Conservation (phyloP, 2,888 invertebrate species). For the Lamellibrachia satsuma region DNA sequence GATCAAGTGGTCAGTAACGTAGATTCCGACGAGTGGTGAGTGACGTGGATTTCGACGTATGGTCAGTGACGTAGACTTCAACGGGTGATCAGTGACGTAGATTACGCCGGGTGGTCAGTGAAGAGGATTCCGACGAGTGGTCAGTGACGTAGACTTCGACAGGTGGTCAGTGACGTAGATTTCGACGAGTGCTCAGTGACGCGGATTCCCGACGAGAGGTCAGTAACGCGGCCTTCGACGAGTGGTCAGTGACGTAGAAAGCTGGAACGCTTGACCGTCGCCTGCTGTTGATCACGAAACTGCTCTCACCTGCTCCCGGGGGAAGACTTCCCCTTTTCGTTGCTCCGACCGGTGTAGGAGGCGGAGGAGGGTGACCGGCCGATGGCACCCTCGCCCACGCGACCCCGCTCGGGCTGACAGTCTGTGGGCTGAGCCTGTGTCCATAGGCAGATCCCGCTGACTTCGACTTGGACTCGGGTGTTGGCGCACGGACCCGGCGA, state of each 20-base stretch:
- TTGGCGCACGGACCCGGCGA: not conserved
- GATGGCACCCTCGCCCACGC: not conserved
- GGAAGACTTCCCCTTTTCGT: not conserved
- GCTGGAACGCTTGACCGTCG: not conserved
- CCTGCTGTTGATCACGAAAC: not conserved
- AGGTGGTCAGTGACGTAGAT: not conserved
- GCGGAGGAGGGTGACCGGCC: not conserved
- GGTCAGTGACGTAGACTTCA: no score
- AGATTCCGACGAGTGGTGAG: not conserved
- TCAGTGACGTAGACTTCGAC: not conserved
- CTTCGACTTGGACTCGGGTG: not conserved
- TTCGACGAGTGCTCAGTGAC: not conserved
- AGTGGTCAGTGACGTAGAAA: not conserved
- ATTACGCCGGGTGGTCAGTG: not conserved
- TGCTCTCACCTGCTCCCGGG: not conserved
- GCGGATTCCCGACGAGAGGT: not conserved
- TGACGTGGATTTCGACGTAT: no score
- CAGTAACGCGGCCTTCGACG: not conserved
- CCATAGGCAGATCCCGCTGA: not conserved
- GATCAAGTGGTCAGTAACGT: not conserved
- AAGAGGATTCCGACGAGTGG: not conserved
- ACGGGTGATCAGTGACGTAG: no score
- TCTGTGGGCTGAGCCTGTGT: not conserved
- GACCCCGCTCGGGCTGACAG: not conserved
- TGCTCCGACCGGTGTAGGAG: not conserved